These are phyloP conservation scores for Clarias magur DNA, from an alignment of 2,113 vertebrate genomes.

Conservation along the genomic window DNA sequence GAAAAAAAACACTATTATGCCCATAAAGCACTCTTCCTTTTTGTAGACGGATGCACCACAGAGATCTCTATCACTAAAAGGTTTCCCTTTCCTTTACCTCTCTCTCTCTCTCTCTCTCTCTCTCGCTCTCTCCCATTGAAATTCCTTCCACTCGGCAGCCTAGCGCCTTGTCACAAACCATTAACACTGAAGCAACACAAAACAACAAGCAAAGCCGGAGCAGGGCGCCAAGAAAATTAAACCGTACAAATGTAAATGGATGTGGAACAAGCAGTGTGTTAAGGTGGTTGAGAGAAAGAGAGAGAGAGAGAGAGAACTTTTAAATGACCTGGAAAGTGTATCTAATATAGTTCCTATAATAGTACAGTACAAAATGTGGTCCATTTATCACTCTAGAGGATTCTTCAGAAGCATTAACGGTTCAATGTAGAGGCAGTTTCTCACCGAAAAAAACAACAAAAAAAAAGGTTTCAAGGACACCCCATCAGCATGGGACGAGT, in stretches of 20 bases:
- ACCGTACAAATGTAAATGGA: slow-evolving; percentile 55
- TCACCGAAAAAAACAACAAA: background rate
- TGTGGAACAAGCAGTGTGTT: slow-evolving; percentile 54
- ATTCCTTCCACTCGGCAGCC: slow-evolving; percentile 48
- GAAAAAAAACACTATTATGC: background rate
- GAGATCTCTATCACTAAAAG: slow-evolving; percentile 3
- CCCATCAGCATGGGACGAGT: background rate
- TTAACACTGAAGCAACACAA: slow-evolving; percentile 54
- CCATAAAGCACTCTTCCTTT: background rate
- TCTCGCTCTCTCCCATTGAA: slow-evolving; percentile 38
- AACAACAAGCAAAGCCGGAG: slow-evolving; percentile 53
- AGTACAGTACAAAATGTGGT: background rate
- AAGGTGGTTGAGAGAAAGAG: background rate
- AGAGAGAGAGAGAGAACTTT: background rate
- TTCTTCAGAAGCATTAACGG: background rate
- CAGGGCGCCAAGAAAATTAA: slow-evolving; percentile 51
- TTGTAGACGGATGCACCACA: background rate
- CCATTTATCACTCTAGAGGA: background rate
- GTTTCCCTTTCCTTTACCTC: background rate
- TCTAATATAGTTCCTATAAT: slow-evolving; percentile 7
- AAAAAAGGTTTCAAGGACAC: background rate
- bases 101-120: background rate
- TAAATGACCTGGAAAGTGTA: background rate
- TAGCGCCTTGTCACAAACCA: slow-evolving; percentile 54
- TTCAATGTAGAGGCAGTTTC: background rate